Evolutionary conservation across 1,140 invertebrate species (phyloP).

Genomic region (Pseudobourletiella spinata): DNA sequence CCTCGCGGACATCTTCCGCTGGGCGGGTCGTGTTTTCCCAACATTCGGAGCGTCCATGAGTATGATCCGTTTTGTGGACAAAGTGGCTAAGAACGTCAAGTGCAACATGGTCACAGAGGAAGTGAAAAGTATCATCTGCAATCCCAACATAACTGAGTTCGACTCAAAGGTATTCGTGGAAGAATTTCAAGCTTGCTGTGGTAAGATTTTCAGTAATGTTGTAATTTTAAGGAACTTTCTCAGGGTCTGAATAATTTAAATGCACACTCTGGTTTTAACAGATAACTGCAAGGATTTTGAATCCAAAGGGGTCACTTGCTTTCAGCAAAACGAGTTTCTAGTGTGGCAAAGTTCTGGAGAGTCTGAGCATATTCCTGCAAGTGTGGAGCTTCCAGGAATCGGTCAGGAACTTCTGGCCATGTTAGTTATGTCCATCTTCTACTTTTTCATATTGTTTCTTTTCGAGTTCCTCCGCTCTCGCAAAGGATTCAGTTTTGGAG

Average conservation of each 20-base stretch:
- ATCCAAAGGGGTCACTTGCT: conserved; percentile 11
- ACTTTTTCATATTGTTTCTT: conserved; percentile 1
- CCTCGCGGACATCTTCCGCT: not conserved
- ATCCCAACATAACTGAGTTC: not conserved
- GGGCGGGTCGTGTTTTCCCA: conserved; percentile 26
- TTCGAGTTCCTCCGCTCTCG: not conserved
- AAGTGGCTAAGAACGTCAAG: conserved; percentile 12
- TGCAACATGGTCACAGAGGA: conserved; percentile 25
- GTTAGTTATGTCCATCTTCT: conserved; percentile 13
- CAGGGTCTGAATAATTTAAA: no score
- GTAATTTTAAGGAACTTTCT: not conserved
- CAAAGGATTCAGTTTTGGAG: not conserved
- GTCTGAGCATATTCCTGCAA: conserved; percentile 1
- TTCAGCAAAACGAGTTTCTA: conserved; percentile 3
- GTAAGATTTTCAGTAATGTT: no score
- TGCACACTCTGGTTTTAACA: no score
- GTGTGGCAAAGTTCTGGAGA: conserved; percentile 9
- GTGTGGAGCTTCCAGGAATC: conserved; percentile 10
- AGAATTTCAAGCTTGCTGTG: conserved; percentile 1
- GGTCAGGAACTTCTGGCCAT: conserved; percentile 12
- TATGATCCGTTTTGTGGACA: conserved; percentile 16
- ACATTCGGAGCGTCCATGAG: conserved; percentile 27
- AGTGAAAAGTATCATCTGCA: conserved; percentile 17
- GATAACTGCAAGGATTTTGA: conserved; percentile 18
- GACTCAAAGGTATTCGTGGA: not conserved